These are phyloP conservation scores for Phrynocephalus forsythii DNA, from an alignment of 2,797 vertebrate genomes.

Conservation along the genomic window DNA sequence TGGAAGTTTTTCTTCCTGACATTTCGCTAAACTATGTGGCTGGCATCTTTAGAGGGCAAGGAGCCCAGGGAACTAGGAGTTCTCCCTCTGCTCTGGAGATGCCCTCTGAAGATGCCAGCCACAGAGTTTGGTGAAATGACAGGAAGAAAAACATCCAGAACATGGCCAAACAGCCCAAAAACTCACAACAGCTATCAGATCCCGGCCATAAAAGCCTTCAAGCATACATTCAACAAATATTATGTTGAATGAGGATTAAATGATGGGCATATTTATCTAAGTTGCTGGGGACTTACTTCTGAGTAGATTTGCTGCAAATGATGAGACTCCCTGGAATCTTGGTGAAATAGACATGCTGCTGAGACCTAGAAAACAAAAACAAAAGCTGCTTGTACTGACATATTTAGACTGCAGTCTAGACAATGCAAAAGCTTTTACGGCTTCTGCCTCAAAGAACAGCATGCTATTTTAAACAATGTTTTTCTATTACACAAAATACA, in stretches of 20 bases:
- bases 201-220: no score
- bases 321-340: not conserved
- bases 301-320: not conserved
- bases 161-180: no score
- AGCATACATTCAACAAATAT: not conserved
- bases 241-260: not conserved
- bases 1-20: no score
- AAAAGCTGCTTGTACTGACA: not conserved
- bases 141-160: no score
- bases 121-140: no score
- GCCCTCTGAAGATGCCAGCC: no score
- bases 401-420: not conserved
- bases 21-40: no score
- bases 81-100: no score
- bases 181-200: no score
- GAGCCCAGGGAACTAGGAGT: no score
- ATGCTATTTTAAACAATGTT: not conserved
- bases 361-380: not conserved
- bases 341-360: not conserved
- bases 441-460: not conserved
- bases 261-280: not conserved
- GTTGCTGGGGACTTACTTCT: not conserved
- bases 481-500: conserved; percentile 6
- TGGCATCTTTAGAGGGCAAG: no score
- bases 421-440: not conserved